Evolutionary conservation across 2,888 invertebrate genomes (phyloP), one percentile per base, ranked within the genome.

Genomic region (Cremastinae sp.): DNA sequence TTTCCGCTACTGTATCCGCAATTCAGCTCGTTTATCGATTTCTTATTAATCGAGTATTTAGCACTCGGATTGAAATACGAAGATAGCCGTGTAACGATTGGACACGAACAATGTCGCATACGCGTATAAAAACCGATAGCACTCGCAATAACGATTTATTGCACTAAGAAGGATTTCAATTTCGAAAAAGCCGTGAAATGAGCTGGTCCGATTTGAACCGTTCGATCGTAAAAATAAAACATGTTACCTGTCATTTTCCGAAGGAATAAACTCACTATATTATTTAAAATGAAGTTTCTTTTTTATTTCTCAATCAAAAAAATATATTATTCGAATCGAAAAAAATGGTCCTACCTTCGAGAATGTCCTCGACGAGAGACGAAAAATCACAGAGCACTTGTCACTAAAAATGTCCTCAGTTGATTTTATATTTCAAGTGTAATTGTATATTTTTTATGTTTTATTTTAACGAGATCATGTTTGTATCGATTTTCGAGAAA

Each of bases 11-110:
- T 43, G 10, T 61, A 8, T 35, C 37, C 20, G 41, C 22, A 47
- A 58, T 65, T 72, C 53, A 59, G 18, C 20, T 61, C 49, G 55
- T 47, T 28, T 76, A 76, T 76, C 69, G 76, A 76, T 76, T 73
- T 69, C 41, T 69, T 53, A 28, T 62, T 58, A 64, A 72, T 65
- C 49, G 53, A 73, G 49, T 64, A 47, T 16, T 70, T 65, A 51
- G 55, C 43, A 43, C 41, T n/a, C 18, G 20, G 53, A 73, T 70
- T 64, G 22, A 65, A 65, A 55, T 55, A 56, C 22, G 35, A 55
- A 55, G 59, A 47, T 55, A 45, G 53, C 39, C 20, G 45, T 51
- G 43, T 53, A 20, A 37, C 10, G 2, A 59, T 20, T 18, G 12
- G 28, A 28, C 9, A 59, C 16, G 35, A 59, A 76, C 35, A 43